A percentile compares a stretch with the other conserved stretches of the same genome.
Evolutionary conservation across 2,888 invertebrate genomes (phyloP).

Genomic region (Plusia festucae): DNA sequence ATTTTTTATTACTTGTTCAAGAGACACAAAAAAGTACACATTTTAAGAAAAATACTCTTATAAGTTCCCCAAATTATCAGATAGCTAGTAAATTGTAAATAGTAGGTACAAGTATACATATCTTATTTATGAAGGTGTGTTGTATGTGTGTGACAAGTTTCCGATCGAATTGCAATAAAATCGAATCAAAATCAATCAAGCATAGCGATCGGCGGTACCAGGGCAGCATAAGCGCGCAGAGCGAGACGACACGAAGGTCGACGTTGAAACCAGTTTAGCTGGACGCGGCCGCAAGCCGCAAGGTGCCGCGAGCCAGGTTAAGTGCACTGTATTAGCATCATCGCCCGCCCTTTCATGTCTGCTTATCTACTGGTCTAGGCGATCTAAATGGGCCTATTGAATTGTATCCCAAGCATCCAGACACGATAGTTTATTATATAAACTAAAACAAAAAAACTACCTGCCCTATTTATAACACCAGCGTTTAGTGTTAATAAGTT

Average conservation of each 20-base stretch:
- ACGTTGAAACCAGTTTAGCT: slow-evolving; percentile 83
- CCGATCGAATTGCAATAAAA: slow-evolving; percentile 64
- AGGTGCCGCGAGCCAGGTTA: slow-evolving; percentile 86
- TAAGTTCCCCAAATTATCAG: too few species aligned
- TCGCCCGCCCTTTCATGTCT: slow-evolving; percentile 86
- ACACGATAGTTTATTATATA: slow-evolving; percentile 39
- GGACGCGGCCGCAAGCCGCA: slow-evolving; percentile 82
- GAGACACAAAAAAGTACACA: too few species aligned
- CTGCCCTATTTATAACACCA: slow-evolving; percentile 6
- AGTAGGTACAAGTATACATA: too few species aligned
- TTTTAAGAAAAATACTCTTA: too few species aligned
- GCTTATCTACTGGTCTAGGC: slow-evolving; percentile 83
- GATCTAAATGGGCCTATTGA: slow-evolving; percentile 84
- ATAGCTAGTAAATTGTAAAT: too few species aligned
- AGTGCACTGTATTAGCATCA: slow-evolving; percentile 86
- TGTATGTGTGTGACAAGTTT: slow-evolving; percentile 58
- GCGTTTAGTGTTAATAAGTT: too few species aligned
- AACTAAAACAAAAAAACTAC: not conserved
- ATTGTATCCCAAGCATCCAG: slow-evolving; percentile 66
- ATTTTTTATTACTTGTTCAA: too few species aligned
- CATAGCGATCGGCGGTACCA: slow-evolving; percentile 78
- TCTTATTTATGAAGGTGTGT: too few species aligned
- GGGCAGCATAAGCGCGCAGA: slow-evolving; percentile 79
- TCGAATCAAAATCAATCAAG: slow-evolving; percentile 80
- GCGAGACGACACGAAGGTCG: slow-evolving; percentile 83